A percentile compares a stretch with the other conserved stretches of the same genome.
Evolutionary conservation across 2,113 vertebrate species (phyloP).

Genomic region (Callionymus lyra): DNA sequence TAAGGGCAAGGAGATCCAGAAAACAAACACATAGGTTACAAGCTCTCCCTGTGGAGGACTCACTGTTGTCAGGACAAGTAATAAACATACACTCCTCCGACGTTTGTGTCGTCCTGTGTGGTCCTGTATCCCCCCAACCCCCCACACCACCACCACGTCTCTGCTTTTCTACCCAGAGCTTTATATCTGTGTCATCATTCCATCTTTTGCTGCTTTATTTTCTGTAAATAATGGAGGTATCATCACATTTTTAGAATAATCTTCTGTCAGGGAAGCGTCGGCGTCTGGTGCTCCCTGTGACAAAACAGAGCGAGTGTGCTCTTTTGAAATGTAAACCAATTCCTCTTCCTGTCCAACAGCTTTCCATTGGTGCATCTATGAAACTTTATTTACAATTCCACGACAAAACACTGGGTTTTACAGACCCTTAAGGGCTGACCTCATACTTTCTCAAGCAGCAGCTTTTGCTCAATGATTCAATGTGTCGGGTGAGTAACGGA

Average conservation of each 20-base stretch:
- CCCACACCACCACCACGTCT: too few relatives aligned
- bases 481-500: too few relatives aligned
- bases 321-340: background rate
- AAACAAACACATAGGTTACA: slow-evolving; percentile 13
- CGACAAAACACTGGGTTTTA: background rate
- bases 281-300: background rate
- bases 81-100: slow-evolving; percentile 30
- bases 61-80: slow-evolving; percentile 31
- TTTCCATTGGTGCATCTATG: background rate
- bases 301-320: background rate
- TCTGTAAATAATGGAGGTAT: background rate
- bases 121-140: slow-evolving; percentile 24
- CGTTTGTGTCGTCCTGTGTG: slow-evolving; percentile 28
- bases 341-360: background rate
- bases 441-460: too few relatives aligned
- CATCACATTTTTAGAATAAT: background rate
- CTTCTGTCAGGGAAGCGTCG: background rate
- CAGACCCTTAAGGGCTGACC: too few relatives aligned
- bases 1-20: slow-evolving; percentile 23
- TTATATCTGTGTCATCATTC: slow-evolving; percentile 15
- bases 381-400: background rate
- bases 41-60: slow-evolving; percentile 22
- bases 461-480: too few relatives aligned
- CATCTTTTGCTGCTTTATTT: background rate
- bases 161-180: slow-evolving; percentile 4